Base-by-base conservation (phyloP, 2,113 vertebrate genomes). In the Myxocyprinus asiaticus region DNA sequence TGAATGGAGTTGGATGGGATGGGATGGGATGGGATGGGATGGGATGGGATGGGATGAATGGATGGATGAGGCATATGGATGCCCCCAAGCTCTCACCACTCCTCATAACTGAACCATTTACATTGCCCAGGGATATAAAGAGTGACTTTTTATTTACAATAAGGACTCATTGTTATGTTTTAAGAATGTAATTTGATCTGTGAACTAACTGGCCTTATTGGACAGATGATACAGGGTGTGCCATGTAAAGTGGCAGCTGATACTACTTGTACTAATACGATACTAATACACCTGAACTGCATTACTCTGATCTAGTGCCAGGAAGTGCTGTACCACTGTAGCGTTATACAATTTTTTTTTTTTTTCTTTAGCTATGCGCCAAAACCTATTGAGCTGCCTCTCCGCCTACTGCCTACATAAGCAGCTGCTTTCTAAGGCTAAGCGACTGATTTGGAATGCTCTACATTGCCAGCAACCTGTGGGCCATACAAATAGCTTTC, bases 171-270 rank as follows among this genome's bases (percentile, higher is more conserved):
- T 73, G 50, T 73, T 9, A 44, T 73, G 65, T 77, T 65, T 47
- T 50, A 62, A 48, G 51, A 9, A n/a, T 59, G 55, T 74, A 69
- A 74, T 80, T 65, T n/a, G 67, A 17, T 78, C 78, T 63, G 65
- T 71, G 55, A 78, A 74, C 59, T 58, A 59, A 69, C 58, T 58
- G 66, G n/a, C 47, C 53, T 66, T 47, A 68, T 43, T 56, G 67
- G 55, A 76, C 77, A 69, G 22, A 74, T 72, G 66, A 64, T 80
- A 47, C 11, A 50, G 71, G 44, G 55, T 74, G 5, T 74, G 59
- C 63, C 63, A 51, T 15, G n/a, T 68, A 63, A 66, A 73, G 42
- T 47, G 69, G 58, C 55, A 48, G 72, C 45, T 82, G 62, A 82
- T 82, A 53, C 50, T 22, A n/a, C 68, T 0, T 5, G 15, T 55